Evolutionary conservation across 2,888 invertebrate species (phyloP).

Genomic region (Rhingia campestris): DNA sequence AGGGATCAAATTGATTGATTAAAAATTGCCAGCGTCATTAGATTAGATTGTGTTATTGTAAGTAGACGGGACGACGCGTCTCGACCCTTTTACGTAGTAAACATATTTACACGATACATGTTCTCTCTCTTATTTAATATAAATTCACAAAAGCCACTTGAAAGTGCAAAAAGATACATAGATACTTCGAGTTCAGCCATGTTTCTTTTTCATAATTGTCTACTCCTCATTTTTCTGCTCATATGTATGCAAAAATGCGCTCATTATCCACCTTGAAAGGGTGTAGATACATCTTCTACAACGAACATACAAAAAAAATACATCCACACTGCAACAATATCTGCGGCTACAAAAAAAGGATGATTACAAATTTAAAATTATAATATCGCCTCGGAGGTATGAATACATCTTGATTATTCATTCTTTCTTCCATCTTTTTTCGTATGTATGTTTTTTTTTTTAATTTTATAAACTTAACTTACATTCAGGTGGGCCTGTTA

Average conservation of each 20-base stretch:
- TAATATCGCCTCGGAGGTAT: constrained; percentile 61
- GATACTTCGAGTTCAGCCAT: neutral
- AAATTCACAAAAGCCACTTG: too few species aligned
- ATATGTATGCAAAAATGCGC: constrained; percentile 21
- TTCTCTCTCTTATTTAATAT: neutral
- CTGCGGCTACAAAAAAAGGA: constrained; percentile 21
- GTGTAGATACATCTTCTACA: constrained; percentile 23
- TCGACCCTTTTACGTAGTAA: too few species aligned
- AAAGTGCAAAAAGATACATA: too few species aligned
- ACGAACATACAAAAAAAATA: neutral
- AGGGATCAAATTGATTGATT: constrained; percentile 38
- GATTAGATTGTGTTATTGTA: neutral
- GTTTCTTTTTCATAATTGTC: constrained; percentile 11
- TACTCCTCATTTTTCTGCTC: neutral
- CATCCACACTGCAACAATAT: constrained; percentile 16
- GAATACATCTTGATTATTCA: constrained; percentile 65
- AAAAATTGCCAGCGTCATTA: neutral
- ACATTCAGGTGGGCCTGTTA: constrained; percentile 71
- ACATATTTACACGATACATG: neutral
- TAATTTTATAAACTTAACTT: constrained; percentile 32
- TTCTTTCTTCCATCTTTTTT: constrained; percentile 25
- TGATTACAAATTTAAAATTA: constrained; percentile 57
- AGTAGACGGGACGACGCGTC: too few species aligned
- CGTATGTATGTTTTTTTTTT: constrained; percentile 10
- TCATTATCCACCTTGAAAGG: constrained; percentile 31